Base-by-base conservation (phyloP, 2,113 vertebrate species). In the Halcyon senegalensis region DNA sequence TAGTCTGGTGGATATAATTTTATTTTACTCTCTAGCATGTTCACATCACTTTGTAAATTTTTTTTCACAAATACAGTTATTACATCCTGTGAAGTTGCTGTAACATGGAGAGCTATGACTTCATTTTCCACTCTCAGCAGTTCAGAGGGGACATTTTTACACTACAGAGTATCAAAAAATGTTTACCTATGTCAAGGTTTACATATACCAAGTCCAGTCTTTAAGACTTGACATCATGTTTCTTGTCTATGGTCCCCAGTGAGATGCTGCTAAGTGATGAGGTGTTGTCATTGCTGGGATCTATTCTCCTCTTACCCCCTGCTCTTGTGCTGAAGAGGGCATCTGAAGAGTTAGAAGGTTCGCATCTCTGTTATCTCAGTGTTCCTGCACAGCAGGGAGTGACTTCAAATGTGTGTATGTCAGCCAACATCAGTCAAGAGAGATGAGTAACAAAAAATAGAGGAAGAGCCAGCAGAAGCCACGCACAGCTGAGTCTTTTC, bases 401-500 rank as follows among this genome's bases (percentile, higher is more conserved):
- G 58, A 80, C 63, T 72, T 89, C 53, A 91, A 53, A 41, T 80
- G 16, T 62, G 27, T 58, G 30, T 58, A 12, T 89, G 67, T 90
- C 85, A 87, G 66, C 70, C 78, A 94, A 35, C 62, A 90, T 91
- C 90, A 94, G 30, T 68, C 84, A 62, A 80, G 46, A 62, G 81
- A 85, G 41, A 31, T 76, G 35, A 89, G 16, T 67, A 85, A 91
- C 73, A 83, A 87, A 89, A 95, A 74, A 63, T 16, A 70, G 41
- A 79, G 41, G 75, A 92, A 73, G 48, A 95, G 50, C 44, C 59
- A 88, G 72, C 68, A 94, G 78, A 79, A 82, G 35, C 5, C 53
- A 82, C 77, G 60, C 76, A 68, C 91, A 87, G 87, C 81, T 87
- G 84, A 76, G 62, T 91, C 66, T 78, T 95, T 93, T 91, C 37